phyloP scores from a whole-genome alignment of 2,797 vertebrate species.

The Cyclura pinguis region DNA sequence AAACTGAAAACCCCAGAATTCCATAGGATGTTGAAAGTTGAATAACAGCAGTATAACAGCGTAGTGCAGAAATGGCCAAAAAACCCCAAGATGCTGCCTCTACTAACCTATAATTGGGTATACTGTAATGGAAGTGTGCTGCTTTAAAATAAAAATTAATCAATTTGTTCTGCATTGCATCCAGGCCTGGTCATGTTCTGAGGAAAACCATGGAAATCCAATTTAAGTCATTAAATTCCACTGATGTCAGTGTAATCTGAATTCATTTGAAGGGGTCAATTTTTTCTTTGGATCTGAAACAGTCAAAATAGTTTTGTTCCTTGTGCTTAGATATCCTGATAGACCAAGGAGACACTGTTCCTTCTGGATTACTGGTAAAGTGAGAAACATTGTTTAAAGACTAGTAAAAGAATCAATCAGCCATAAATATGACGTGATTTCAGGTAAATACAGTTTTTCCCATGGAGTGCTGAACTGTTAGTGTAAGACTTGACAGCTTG shows the following conservation, averaged over 20 bases:
- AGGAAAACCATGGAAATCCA: background rate
- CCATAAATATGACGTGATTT: conserved; percentile 80
- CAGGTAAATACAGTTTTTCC: conserved; percentile 68
- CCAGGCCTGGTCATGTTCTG: background rate
- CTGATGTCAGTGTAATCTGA: background rate
- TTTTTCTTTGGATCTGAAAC: conserved; percentile 56
- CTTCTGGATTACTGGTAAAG: conserved; percentile 74
- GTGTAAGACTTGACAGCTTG: conserved; percentile 74
- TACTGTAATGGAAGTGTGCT: background rate
- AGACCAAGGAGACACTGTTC: conserved; percentile 55
- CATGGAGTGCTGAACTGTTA: conserved; percentile 67
- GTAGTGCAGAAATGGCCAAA: background rate
- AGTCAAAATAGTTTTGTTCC: conserved; percentile 55
- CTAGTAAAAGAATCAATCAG: conserved; percentile 77
- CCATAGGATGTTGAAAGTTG: no score
- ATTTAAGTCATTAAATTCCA: background rate
- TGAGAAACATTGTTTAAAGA: conserved; percentile 75
- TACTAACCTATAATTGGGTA: background rate
- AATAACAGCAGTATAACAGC: no score
- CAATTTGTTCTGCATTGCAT: conserved; percentile 43
- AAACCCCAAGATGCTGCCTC: background rate
- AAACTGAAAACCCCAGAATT: no score
- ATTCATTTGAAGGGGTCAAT: conserved; percentile 61
- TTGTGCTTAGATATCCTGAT: conserved; percentile 60
- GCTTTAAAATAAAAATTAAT: background rate